Evolutionary conservation across 2,888 invertebrate genomes (phyloP), one percentile per base, ranked within the genome.

Genomic region (Mimachlamys varia): DNA sequence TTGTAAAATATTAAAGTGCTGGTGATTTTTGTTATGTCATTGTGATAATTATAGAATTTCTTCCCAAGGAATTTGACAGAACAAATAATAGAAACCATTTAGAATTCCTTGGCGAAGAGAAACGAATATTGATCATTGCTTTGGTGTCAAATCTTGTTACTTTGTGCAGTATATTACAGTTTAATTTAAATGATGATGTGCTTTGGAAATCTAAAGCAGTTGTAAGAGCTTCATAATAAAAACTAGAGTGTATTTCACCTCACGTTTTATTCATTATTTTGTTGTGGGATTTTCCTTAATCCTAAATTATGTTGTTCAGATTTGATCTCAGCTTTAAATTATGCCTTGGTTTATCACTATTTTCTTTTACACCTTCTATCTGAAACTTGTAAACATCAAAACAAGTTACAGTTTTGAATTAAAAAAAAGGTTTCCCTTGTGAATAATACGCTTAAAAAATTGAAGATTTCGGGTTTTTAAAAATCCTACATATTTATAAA

Each of bases 1-100:
- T 76, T 76, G 76, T 76, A 76, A 76, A 27, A 76, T 76, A 76
- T 62, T 62, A 13, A 76, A 76, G 33, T 76, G 76, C 76, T 76
- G 76, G 76, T 76, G 76, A 76, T 58, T 58, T 58, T 58, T 76
- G 76, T 76, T 27, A 76, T 76, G 76, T 76, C 76, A 76, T 76
- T 76, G 76, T 76, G 76, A 76, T 76, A 76, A 76, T 76, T 33
- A 76, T 76, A 76, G 76, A 33, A 76, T 76, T 76, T 33, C 76
- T 76, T 76, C 27, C 27, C 76, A 76, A 76, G 76, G 76, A 44
- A 44, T 44, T 44, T 44, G 44, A 76, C 10, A 76, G 76, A 76
- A 76, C 76, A 76, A 76, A 76, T 53, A 17, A 53, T 76, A 76
- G 76, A 76, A 76, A 76, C 76, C 27, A n/a, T 53, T 53, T 19